A percentile compares a stretch with the other conserved stretches of the same genome.
Conservation (phyloP, 2,113 vertebrate genomes). For the Proterorhinus semilunaris region DNA sequence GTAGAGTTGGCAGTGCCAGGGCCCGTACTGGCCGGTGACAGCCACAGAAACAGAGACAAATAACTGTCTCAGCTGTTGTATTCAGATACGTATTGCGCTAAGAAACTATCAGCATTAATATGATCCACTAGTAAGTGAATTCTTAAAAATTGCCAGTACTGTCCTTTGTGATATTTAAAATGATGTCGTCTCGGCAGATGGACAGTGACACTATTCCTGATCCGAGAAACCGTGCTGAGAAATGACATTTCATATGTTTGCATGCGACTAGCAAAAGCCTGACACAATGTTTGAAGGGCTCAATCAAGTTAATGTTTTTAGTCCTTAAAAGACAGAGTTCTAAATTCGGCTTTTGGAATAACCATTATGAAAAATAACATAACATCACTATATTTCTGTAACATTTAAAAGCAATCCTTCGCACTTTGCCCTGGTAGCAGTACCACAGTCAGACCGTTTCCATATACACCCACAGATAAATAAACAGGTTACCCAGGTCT, state of each 20-base stretch:
- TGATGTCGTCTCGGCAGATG: no score
- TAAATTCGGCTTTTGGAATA: not conserved
- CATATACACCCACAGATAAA: not conserved
- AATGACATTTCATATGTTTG: no score
- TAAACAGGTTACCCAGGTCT: not conserved
- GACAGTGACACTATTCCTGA: no score
- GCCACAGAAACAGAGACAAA: constrained; percentile 74
- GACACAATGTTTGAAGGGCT: no score
- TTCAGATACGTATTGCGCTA: constrained; percentile 5
- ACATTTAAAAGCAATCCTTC: not conserved
- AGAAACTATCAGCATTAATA: not conserved
- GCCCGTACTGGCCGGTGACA: constrained; percentile 84
- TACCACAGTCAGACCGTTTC: no score
- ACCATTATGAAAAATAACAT: not conserved
- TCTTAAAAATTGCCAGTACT: no score
- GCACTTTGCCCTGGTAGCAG: not conserved
- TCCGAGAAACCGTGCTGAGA: no score
- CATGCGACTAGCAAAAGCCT: no score
- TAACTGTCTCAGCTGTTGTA: constrained; percentile 50
- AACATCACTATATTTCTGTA: not conserved
- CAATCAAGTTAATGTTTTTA: no score
- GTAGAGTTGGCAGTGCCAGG: constrained; percentile 65
- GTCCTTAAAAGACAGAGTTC: no score
- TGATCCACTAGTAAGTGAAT: not conserved
- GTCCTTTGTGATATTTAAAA: no score